A percentile compares a stretch with the other conserved stretches of the same genome.
Conservation (phyloP, 2,797 vertebrate species). For the Percopsis omiscomaycus region DNA sequence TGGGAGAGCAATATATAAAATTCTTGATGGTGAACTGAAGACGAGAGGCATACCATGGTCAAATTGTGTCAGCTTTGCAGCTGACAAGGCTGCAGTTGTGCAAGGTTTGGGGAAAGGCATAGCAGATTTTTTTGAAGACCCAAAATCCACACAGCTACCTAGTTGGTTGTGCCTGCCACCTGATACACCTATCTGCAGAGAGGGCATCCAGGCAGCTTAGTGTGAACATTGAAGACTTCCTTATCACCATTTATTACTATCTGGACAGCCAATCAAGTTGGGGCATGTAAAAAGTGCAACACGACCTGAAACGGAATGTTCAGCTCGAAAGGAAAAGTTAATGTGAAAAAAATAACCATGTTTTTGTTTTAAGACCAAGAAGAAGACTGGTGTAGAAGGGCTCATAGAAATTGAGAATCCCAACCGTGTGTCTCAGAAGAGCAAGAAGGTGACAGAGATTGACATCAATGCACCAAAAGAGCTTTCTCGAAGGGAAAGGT, state of each 20-base stretch:
- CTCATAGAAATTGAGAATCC: conserved; percentile 85
- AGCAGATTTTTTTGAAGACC: conserved; percentile 18
- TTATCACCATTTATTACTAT: conserved; percentile 14
- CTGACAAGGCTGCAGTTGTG: conserved; percentile 30
- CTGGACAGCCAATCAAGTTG: background rate
- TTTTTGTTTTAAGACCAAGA: conserved; percentile 59
- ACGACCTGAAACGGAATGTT: no score
- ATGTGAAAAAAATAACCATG: background rate
- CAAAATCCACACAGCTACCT: conserved; percentile 14
- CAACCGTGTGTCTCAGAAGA: conserved; percentile 80
- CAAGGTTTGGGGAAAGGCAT: conserved; percentile 23
- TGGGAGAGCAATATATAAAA: conserved; percentile 12
- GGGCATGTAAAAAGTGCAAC: no score
- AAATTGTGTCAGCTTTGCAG: conserved; percentile 30
- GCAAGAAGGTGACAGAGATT: conserved; percentile 78
- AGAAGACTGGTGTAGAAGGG: conserved; percentile 79
- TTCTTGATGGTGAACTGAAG: conserved; percentile 9
- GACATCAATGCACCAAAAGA: conserved; percentile 74
- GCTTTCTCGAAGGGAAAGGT: conserved; percentile 81
- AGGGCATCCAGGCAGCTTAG: conserved; percentile 4
- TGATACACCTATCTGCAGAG: conserved; percentile 24
- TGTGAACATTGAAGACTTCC: conserved; percentile 17
- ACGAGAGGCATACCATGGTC: conserved; percentile 13
- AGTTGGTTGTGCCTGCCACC: conserved; percentile 15
- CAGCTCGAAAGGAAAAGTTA: background rate